Evolutionary conservation across 92 coral and sea anemone species (phyloP).

Genomic region (Palythoa heliodiscus): DNA sequence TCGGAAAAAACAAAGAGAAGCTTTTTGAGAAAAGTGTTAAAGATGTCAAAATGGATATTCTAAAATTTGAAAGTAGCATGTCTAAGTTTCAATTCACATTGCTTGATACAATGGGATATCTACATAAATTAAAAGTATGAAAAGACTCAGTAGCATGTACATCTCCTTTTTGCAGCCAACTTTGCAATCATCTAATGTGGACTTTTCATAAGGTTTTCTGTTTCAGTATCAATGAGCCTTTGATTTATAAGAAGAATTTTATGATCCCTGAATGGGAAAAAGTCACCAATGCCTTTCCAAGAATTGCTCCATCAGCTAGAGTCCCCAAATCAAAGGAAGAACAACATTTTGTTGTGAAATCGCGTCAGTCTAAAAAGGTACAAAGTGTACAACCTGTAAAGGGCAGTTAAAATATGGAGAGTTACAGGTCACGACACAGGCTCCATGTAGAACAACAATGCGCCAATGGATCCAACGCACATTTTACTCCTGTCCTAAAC

Average conservation of each 20-base stretch:
- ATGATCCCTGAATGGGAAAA: slow-evolving; percentile 49
- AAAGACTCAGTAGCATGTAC: slow-evolving; percentile 25
- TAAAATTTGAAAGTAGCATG: slow-evolving; percentile 44
- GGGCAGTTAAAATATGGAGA: slow-evolving; percentile 40
- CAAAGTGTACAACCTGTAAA: slow-evolving; percentile 64
- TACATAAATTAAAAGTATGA: slow-evolving; percentile 12
- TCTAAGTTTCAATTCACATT: slow-evolving; percentile 38
- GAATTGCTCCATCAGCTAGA: slow-evolving; percentile 25
- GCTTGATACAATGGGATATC: slow-evolving; percentile 52
- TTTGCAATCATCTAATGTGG: slow-evolving; percentile 54
- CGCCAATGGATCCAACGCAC: too few relatives aligned
- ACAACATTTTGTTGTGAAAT: slow-evolving; percentile 32
- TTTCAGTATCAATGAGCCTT: slow-evolving; percentile 44
- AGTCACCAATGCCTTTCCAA: slow-evolving; percentile 31
- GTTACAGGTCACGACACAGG: background rate
- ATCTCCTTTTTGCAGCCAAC: slow-evolving; percentile 32
- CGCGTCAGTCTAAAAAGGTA: slow-evolving; percentile 41
- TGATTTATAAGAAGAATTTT: slow-evolving; percentile 44
- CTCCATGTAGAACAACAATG: too few relatives aligned
- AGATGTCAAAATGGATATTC: slow-evolving; percentile 50
- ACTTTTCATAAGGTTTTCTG: slow-evolving; percentile 44
- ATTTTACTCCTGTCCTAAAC: background rate
- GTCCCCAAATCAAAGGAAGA: slow-evolving; percentile 21
- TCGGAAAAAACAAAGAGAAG: slow-evolving; percentile 11
- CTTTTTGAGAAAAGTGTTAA: slow-evolving; percentile 41